phyloP scores from a whole-genome alignment of 2,888 invertebrate genomes.

The Ptilodon capucinus region DNA sequence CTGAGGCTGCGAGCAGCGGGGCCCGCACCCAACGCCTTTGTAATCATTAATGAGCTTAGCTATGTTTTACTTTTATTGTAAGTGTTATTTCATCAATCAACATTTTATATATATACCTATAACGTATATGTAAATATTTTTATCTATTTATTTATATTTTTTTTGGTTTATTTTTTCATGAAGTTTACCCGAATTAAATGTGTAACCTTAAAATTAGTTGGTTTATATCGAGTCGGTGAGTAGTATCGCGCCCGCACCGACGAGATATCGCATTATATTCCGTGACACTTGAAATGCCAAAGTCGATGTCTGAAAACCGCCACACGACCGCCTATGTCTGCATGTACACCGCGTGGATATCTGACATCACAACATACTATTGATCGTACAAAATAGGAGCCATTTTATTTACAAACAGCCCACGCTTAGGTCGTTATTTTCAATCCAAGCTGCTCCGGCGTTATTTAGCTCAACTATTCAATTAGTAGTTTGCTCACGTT shows the following conservation, averaged over 20 bases:
- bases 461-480: conserved; percentile 79
- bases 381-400: conserved; percentile 79
- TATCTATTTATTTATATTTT: conserved; percentile 73
- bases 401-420: conserved; percentile 58
- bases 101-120: conserved; percentile 76
- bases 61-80: conserved; percentile 81
- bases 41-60: conserved; percentile 82
- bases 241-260: conserved; percentile 3
- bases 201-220: conserved; percentile 45
- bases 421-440: conserved; percentile 54
- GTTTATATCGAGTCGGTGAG: conserved; percentile 39
- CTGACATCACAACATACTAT: conserved; percentile 76
- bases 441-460: conserved; percentile 79
- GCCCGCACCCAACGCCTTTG: conserved; percentile 72
- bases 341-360: conserved; percentile 63
- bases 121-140: conserved; percentile 77
- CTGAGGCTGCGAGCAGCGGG: conserved; percentile 63
- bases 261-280: conserved; percentile 33
- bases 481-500: conserved; percentile 77
- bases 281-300: conserved; percentile 75
- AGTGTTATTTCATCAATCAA: conserved; percentile 82
- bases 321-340: conserved; percentile 59
- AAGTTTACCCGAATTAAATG: conserved; percentile 77
- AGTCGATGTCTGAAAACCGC: conserved; percentile 77
- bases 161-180: conserved; percentile 71